Base-by-base conservation (phyloP, 92 coral and sea anemone species). In the Porites divaricata region DNA sequence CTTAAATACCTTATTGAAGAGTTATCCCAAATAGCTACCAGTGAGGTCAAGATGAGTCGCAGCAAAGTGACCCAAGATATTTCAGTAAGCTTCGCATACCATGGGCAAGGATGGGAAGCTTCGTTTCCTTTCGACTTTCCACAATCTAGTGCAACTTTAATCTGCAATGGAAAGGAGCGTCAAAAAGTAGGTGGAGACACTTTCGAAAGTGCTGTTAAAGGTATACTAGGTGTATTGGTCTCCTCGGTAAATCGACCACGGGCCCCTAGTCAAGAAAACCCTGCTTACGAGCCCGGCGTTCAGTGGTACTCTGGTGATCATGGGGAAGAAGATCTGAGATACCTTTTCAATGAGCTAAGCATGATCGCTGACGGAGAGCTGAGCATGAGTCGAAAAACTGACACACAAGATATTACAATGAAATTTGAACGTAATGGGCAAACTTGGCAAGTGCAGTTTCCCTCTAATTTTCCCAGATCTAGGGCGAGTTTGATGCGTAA, bases 391-490 rank as follows among this genome's bases (percentile, higher is more conserved):
- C 82, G 91, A 35, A 54, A 71, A 23, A 20, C 61, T 16, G 56
- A 52, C 15, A 88, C 85, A 6, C 85, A 77, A 58, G 91, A 88
- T 67, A 53, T 88, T 17, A 70, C 85, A 11, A 17, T 88, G 71
- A 21, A 10, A 41, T 65, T 88, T 45, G 72, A 28, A 1, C 50
- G 62, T 20, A 53, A 50, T 12, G 80, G 76, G 45, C 64, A 49
- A 22, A 45, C 74, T n/a, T 88, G 91, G 88, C 50, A 83, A 65
- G 28, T 84, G 10, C n/a, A 57, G 8, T 88, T 88, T 50, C 91
- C 91, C 9, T 17, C 63, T 45, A 5, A 64, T 26, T 88, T 88
- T 72, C 91, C 91, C 17, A 21, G 53, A 21, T 49, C 84, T 16
- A 17, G 10, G 9, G 81, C 67, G 54, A 28, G 70, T 41, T 20